phyloP scores from a whole-genome alignment of 2,113 vertebrate genomes.

The Bothrops jararaca region DNA sequence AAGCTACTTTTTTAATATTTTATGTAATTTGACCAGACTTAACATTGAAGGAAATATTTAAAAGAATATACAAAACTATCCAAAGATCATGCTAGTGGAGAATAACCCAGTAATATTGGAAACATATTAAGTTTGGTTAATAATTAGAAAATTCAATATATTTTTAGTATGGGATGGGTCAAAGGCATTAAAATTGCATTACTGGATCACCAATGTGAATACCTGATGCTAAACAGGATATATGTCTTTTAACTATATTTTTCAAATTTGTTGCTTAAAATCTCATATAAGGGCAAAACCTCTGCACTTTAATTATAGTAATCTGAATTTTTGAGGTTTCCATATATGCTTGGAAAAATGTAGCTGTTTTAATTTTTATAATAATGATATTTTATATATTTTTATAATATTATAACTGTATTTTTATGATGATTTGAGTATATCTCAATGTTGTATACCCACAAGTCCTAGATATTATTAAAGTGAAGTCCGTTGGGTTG shows the following conservation, averaged over 20 bases:
- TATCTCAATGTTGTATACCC: not conserved
- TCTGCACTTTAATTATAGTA: not conserved
- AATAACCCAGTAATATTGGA: not conserved
- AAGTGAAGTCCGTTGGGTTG: not conserved
- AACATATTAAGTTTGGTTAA: not conserved
- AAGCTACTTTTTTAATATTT: conserved; percentile 64
- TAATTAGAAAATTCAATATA: not conserved
- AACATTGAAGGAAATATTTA: not conserved
- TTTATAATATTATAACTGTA: not conserved
- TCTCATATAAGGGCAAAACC: not conserved
- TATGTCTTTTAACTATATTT: not conserved
- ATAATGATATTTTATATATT: not conserved
- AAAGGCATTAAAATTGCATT: not conserved
- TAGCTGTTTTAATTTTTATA: not conserved
- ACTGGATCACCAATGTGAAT: not conserved
- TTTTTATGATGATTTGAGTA: not conserved
- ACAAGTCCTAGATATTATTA: not conserved
- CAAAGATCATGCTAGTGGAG: not conserved
- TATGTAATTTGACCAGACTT: conserved; percentile 69
- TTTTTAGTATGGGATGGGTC: not conserved
- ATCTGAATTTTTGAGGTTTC: not conserved
- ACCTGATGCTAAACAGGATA: not conserved
- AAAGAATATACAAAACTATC: not conserved
- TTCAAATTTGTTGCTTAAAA: not conserved
- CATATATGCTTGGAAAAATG: not conserved